These are phyloP conservation scores for Drosophila pseudoobscura DNA, from an alignment of 1,140 invertebrate genomes.

Conservation along the genomic window DNA sequence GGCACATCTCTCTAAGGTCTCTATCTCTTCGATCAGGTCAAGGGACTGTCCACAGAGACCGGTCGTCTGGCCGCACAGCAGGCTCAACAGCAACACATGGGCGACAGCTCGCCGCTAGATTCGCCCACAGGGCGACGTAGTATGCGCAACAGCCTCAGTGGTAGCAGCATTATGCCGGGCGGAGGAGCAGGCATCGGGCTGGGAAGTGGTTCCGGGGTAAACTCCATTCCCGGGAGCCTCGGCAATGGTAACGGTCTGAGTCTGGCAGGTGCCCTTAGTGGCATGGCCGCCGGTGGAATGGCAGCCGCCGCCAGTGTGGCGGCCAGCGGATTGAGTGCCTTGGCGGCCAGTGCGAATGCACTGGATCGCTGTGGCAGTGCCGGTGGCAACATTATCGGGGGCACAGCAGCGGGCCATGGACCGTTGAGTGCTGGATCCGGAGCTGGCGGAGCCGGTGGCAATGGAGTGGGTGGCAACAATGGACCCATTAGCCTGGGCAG, in stretches of 20 bases:
- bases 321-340: conserved; percentile 58
- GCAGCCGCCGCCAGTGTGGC: conserved; percentile 65
- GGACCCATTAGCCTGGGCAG: conserved; percentile 66
- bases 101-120: conserved; percentile 77
- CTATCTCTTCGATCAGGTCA: conserved; percentile 85
- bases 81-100: conserved; percentile 84
- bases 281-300: conserved; percentile 73
- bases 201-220: conserved; percentile 27
- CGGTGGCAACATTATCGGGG: conserved; percentile 73
- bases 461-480: conserved; percentile 83
- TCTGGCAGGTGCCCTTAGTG: conserved; percentile 66
- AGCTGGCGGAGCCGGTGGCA: conserved; percentile 33
- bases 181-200: conserved; percentile 35
- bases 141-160: conserved; percentile 81
- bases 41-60: conserved; percentile 91
- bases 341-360: conserved; percentile 66
- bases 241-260: conserved; percentile 65
- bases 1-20: no score
- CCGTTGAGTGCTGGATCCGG: conserved; percentile 43
- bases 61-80: conserved; percentile 89
- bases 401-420: conserved; percentile 53
- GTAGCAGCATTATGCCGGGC: conserved; percentile 33
- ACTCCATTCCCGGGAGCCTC: conserved; percentile 39
- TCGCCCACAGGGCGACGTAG: conserved; percentile 74
- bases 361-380: conserved; percentile 71